phyloP scores from a whole-genome alignment of 2,888 invertebrate species.

The Drosophila emarginata region DNA sequence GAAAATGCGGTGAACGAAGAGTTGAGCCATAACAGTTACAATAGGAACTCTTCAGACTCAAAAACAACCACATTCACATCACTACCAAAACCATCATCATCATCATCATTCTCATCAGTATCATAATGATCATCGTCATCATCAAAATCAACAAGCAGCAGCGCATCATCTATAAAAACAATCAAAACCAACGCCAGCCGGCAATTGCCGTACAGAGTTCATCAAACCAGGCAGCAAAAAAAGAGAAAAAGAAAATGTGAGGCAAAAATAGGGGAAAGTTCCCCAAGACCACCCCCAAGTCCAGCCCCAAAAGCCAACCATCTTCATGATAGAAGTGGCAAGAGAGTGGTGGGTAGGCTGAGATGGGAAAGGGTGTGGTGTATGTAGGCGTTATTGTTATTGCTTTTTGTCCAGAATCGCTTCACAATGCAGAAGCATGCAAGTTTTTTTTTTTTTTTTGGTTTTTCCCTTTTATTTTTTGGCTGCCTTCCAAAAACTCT shows the following conservation, averaged over 20 bases:
- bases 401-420: conserved; percentile 58
- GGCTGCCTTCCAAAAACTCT: conserved; percentile 66
- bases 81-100: conserved; percentile 16
- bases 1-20: conserved; percentile 40
- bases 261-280: background rate
- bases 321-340: background rate
- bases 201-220: conserved; percentile 64
- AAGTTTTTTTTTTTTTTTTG: conserved; percentile 18
- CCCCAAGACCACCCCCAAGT: too few relatives aligned
- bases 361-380: conserved; percentile 9
- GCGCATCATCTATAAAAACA: conserved; percentile 67
- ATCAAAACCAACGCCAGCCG: conserved; percentile 60
- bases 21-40: conserved; percentile 25
- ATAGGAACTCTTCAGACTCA: background rate
- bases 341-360: background rate
- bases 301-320: background rate
- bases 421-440: conserved; percentile 11
- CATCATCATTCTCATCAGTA: conserved; percentile 21
- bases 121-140: conserved; percentile 25
- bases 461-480: conserved; percentile 37
- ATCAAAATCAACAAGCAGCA: conserved; percentile 65
- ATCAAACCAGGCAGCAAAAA: conserved; percentile 59
- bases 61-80: background rate
- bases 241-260: conserved; percentile 21
- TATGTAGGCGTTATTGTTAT: conserved; percentile 73